Percentiles rank a stretch among this genome's conserved stretches.
Conservation (phyloP, 2,113 vertebrate species). For the Salvelinus namaycush region DNA sequence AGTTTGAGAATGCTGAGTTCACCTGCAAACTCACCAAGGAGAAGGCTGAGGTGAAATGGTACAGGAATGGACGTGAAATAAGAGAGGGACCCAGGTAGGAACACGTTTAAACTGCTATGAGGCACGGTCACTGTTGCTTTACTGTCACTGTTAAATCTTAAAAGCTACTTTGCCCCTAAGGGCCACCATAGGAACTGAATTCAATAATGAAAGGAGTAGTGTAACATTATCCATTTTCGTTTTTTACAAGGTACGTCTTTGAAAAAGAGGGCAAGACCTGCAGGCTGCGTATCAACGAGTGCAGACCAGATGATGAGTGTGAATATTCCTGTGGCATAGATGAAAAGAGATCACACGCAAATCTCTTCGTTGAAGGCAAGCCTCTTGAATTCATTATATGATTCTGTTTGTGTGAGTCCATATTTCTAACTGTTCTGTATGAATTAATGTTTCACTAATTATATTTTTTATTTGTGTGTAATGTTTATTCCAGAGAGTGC, state of each 20-base stretch:
- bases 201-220: background rate
- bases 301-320: slow-evolving; percentile 93
- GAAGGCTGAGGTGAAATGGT: slow-evolving; percentile 95
- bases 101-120: background rate
- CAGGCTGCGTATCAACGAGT: slow-evolving; percentile 90
- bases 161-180: background rate
- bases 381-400: slow-evolving; percentile 5
- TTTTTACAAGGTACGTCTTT: slow-evolving; percentile 83
- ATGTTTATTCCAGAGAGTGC: slow-evolving; percentile 83
- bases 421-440: background rate
- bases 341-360: slow-evolving; percentile 88
- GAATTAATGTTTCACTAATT: slow-evolving; percentile 10
- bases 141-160: background rate
- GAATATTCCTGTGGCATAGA: slow-evolving; percentile 97
- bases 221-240: background rate
- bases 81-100: slow-evolving; percentile 91
- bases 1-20: slow-evolving; percentile 95
- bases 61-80: slow-evolving; percentile 93
- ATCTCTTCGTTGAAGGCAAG: slow-evolving; percentile 95
- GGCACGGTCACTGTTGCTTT: background rate
- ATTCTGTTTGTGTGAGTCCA: background rate
- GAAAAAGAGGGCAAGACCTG: slow-evolving; percentile 89
- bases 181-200: too few species aligned
- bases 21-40: slow-evolving; percentile 92
- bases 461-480: slow-evolving; percentile 1